A percentile compares a stretch with the other conserved stretches of the same genome.
Evolutionary conservation across 2,888 invertebrate species (phyloP).

Genomic region (Syritta pipiens): DNA sequence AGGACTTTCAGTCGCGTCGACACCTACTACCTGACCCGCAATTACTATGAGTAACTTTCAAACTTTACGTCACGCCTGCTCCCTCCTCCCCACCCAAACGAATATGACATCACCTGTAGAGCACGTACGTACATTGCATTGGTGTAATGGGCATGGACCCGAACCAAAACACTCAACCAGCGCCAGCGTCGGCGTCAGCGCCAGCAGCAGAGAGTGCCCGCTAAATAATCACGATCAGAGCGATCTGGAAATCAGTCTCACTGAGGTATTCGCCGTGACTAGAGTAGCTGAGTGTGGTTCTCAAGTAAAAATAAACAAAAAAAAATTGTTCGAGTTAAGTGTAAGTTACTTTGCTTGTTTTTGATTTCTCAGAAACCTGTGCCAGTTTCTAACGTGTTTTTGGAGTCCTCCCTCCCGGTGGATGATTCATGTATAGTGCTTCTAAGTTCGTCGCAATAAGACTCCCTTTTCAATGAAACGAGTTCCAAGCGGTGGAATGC

Average conservation of each 20-base stretch:
- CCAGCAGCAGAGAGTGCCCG: neutral
- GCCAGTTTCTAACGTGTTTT: neutral
- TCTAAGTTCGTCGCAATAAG: too few relatives aligned
- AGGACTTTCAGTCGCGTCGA: too few relatives aligned
- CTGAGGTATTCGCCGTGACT: constrained; percentile 36
- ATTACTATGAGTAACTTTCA: too few relatives aligned
- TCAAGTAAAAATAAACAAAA: neutral
- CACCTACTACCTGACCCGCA: too few relatives aligned
- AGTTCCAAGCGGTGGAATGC: too few relatives aligned
- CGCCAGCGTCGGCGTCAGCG: neutral
- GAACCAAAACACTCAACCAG: neutral
- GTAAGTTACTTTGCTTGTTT: neutral
- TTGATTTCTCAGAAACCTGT: neutral
- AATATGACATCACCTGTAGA: neutral
- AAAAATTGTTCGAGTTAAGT: constrained; percentile 6
- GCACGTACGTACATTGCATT: constrained; percentile 16
- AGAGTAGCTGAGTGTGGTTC: constrained; percentile 15
- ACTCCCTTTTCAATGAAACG: too few relatives aligned
- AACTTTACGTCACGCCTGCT: constrained; percentile 8
- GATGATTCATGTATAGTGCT: too few relatives aligned
- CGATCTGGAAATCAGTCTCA: constrained; percentile 50
- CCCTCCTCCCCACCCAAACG: neutral
- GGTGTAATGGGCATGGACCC: constrained; percentile 4
- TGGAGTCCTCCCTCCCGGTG: neutral
- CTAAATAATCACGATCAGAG: constrained; percentile 33